These are phyloP conservation scores for Scomberomorus guttatus DNA, from an alignment of 2,797 vertebrate genomes.

Conservation along the genomic window DNA sequence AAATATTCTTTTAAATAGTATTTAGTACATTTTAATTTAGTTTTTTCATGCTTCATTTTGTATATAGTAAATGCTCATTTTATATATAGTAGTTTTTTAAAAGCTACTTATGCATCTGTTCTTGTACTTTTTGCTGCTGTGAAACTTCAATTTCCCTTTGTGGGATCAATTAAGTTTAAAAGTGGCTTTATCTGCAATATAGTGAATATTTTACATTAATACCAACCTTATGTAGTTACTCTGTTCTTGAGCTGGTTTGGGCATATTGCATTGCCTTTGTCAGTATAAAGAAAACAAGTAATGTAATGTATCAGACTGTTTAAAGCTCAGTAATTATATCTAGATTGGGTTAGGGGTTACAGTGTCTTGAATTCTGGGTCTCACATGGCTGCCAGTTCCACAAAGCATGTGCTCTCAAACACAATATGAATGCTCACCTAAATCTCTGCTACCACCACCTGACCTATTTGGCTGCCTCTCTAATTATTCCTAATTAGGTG, in stretches of 20 bases:
- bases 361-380: background rate
- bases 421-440: conserved; percentile 30
- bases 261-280: background rate
- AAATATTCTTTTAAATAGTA: no score
- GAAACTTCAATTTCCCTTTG: no score
- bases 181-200: background rate
- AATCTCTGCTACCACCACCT: conserved; percentile 63
- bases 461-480: conserved; percentile 54
- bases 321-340: background rate
- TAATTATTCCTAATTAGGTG: conserved; percentile 46
- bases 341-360: conserved; percentile 15
- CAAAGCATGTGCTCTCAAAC: conserved; percentile 47
- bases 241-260: background rate
- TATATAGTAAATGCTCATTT: no score
- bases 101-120: no score
- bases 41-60: no score
- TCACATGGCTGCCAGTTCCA: background rate
- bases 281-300: background rate
- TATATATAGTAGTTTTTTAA: no score
- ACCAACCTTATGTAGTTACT: background rate
- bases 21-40: no score
- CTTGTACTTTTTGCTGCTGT: no score
- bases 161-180: no score
- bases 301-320: background rate
- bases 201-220: background rate